A percentile compares a stretch with the other conserved stretches of the same genome.
Conservation (phyloP, 2,113 vertebrate genomes). For the Oceanodroma tethys region DNA sequence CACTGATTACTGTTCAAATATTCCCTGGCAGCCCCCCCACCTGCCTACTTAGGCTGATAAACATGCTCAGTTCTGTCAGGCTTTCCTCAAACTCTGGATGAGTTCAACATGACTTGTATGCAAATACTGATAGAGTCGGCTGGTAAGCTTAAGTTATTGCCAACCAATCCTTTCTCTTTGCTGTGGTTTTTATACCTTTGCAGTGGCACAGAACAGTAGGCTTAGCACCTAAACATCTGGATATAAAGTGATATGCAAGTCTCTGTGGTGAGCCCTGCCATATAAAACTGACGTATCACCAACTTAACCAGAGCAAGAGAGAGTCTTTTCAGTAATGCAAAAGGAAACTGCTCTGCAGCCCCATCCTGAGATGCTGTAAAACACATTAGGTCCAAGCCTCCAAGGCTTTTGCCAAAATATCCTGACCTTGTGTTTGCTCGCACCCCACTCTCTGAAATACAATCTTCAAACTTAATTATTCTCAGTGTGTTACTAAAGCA, state of each 20-base stretch:
- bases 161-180: neutral
- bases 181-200: neutral
- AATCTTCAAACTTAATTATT: constrained; percentile 26
- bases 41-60: neutral
- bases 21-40: neutral
- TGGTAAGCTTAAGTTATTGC: neutral
- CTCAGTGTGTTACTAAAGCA: neutral
- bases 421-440: neutral
- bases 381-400: neutral
- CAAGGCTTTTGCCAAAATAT: neutral
- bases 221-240: constrained; percentile 16
- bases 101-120: neutral
- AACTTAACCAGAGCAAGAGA: neutral
- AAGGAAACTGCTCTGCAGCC: neutral
- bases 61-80: neutral
- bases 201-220: neutral
- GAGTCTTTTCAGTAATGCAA: neutral
- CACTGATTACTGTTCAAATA: neutral
- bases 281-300: neutral
- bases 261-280: neutral
- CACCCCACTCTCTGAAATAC: neutral
- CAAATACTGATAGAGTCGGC: neutral
- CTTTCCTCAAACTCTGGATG: constrained; percentile 2
- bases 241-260: neutral
- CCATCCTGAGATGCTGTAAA: neutral